Conservation (phyloP, 2,113 vertebrate species). For the Apteryx owenii region DNA sequence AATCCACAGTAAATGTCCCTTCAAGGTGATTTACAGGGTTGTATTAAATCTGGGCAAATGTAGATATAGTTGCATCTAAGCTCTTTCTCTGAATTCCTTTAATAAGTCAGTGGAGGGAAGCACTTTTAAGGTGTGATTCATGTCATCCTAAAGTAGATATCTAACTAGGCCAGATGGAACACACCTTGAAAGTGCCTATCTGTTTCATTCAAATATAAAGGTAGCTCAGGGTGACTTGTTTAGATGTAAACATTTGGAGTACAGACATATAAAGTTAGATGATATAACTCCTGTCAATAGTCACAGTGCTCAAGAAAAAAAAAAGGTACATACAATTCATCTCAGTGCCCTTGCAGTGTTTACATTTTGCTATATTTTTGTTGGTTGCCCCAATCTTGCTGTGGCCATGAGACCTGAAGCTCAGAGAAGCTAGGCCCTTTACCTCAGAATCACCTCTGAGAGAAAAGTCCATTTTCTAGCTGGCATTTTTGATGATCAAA, state of each 20-base stretch:
- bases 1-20: not conserved
- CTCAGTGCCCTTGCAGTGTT: not conserved
- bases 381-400: not conserved
- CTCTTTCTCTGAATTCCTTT: not conserved
- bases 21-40: not conserved
- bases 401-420: accelerated
- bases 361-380: not conserved
- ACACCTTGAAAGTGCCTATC: not conserved
- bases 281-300: not conserved
- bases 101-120: not conserved
- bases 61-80: not conserved
- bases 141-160: not conserved
- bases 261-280: not conserved
- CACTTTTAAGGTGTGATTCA: not conserved
- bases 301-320: not conserved
- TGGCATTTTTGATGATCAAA: conserved; percentile 32
- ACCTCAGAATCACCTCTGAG: not conserved
- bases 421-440: not conserved
- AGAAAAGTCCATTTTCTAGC: conserved; percentile 28
- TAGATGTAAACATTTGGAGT: not conserved
- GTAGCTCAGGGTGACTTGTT: not conserved
- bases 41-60: not conserved
- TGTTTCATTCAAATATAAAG: not conserved
- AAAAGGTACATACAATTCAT: not conserved
- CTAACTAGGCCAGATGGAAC: not conserved